phyloP scores from a whole-genome alignment of 1,140 invertebrate genomes.

The Odontomachus brunneus region DNA sequence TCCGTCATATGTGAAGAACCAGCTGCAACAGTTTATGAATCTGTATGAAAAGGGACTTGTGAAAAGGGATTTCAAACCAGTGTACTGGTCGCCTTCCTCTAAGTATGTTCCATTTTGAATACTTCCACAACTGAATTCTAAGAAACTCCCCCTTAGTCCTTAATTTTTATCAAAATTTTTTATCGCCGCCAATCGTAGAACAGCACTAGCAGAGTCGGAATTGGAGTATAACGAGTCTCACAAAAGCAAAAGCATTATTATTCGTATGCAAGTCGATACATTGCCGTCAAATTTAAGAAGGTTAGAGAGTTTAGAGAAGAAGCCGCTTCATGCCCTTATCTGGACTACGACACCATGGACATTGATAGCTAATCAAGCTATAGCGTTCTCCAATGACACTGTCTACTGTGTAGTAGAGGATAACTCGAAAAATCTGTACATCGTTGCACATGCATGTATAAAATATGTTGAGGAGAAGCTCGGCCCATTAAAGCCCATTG shows the following conservation, averaged over 20 bases:
- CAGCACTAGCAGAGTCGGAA: slow-evolving; percentile 98
- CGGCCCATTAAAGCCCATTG: slow-evolving; percentile 78
- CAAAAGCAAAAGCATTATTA: slow-evolving; percentile 89
- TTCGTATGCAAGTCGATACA: slow-evolving; percentile 86
- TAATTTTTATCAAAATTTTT: slow-evolving; percentile 4
- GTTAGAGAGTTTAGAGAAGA: slow-evolving; percentile 78
- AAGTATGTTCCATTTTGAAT: slow-evolving; percentile 86
- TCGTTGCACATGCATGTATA: slow-evolving; percentile 89
- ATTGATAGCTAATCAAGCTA: slow-evolving; percentile 95
- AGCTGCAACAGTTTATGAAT: slow-evolving; percentile 92
- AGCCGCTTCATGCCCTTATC: slow-evolving; percentile 89
- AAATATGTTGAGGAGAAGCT: slow-evolving; percentile 80
- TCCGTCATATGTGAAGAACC: slow-evolving; percentile 92
- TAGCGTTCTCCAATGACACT: slow-evolving; percentile 86
- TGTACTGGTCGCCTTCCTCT: slow-evolving; percentile 98
- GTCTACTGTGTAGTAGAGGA: slow-evolving; percentile 87
- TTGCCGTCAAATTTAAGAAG: slow-evolving; percentile 73
- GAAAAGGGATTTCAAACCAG: slow-evolving; percentile 96
- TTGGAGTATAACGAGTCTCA: slow-evolving; percentile 96
- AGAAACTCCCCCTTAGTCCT: background rate
- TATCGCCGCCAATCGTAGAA: slow-evolving; percentile 86
- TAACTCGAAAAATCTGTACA: slow-evolving; percentile 84
- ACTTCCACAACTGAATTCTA: slow-evolving; percentile 12
- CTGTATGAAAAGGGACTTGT: slow-evolving; percentile 94
- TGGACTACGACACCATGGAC: slow-evolving; percentile 99